These are phyloP conservation scores for Tortrix viridana DNA, from an alignment of 2,888 invertebrate species.

Conservation along the genomic window DNA sequence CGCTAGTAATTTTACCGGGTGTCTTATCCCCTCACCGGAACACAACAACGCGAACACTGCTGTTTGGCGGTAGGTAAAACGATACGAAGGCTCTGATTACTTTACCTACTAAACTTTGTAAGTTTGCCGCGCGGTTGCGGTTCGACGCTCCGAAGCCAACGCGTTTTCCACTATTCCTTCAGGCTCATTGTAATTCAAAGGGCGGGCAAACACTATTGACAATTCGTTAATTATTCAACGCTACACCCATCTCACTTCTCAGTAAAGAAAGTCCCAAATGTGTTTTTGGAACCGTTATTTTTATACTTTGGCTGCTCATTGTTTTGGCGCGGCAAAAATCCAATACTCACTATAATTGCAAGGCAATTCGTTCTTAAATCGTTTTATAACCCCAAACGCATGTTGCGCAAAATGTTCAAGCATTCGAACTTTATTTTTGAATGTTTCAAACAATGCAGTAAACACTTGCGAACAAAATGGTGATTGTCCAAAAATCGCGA, in stretches of 20 bases:
- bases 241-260: slow-evolving; percentile 31
- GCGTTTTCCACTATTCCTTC: slow-evolving; percentile 8
- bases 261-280: slow-evolving; percentile 34
- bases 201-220: slow-evolving; percentile 26
- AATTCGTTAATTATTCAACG: slow-evolving; percentile 33
- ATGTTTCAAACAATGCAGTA: slow-evolving; percentile 38
- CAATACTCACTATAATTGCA: slow-evolving; percentile 13
- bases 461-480: slow-evolving; percentile 26
- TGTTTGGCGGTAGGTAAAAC: no score
- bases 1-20: no score
- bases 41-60: no score
- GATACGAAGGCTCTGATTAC: no score
- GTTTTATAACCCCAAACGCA: slow-evolving; percentile 35
- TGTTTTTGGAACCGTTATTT: slow-evolving; percentile 27
- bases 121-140: no score
- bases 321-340: slow-evolving; percentile 17
- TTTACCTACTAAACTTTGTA: no score
- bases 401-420: slow-evolving; percentile 33
- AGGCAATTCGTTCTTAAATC: slow-evolving; percentile 25
- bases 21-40: no score
- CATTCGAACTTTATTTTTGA: slow-evolving; percentile 40
- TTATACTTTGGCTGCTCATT: slow-evolving; percentile 1
- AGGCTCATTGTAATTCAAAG: slow-evolving; percentile 26
- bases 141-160: no score
- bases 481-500: slow-evolving; percentile 59